Base-by-base conservation (phyloP, 1,140 invertebrate species). In the Drosophila tani region DNA sequence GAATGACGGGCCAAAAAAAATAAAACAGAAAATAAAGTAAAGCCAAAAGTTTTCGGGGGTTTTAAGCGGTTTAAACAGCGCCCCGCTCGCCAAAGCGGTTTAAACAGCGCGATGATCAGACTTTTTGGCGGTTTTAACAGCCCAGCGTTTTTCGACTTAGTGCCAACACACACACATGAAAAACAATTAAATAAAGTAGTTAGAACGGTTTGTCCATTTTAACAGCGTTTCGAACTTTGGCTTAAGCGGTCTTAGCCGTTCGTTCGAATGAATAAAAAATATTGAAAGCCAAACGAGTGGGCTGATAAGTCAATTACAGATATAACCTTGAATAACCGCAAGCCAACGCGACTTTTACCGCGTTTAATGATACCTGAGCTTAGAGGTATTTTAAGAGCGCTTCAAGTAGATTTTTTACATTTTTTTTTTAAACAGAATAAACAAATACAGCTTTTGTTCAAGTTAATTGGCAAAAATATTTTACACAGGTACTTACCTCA, bases 1-100 rank as follows among this genome's bases (percentile, higher is more conserved):
- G 73, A 55, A 65, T 88, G 84, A 88, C 84, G 81, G 51, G 76
- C 71, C 75, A 53, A 85, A 85, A 84, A 24, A 65, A 47, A 17
- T 40, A 57, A 47, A 59, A 17, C 3, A 51, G 64, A 63, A 59
- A 55, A 45, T 29, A 19, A 60, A 53, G 35, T 17, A 65, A 69
- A 78, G 43, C 50, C 40, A 43, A 71, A 78, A 66, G 21, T 53
- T 78, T 84, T 49, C 14, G 51, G 35, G 19, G 53, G 38, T 27
- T 57, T 58, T 57, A 71, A 59, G 69, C 69, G 69, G 67, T 59
- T 73, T 50, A 46, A 62, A 62, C 64, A 63, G 64, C 56, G 38
- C 40, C 19, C 63, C 41, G 19, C 29, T 35, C 32, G n/a, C 2
- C 21, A 15, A 46, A 66, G 64, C 64, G 32, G 55, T 66, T 62